phyloP scores from a whole-genome alignment of 2,797 vertebrate genomes.

The Leptodactylus fallax region DNA sequence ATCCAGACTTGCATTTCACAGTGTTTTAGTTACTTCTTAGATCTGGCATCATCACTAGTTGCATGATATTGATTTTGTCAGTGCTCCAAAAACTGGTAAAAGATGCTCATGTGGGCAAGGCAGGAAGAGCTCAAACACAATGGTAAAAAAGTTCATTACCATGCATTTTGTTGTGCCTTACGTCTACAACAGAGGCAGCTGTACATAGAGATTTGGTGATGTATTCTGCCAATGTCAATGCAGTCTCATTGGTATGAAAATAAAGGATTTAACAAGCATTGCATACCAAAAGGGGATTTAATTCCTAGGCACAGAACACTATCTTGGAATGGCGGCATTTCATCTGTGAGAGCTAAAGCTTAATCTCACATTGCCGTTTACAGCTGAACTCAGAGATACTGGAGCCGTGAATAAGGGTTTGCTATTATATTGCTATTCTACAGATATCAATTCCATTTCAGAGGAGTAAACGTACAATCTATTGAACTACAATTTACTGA shows the following conservation, averaged over 20 bases:
- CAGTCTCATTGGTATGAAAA: slow-evolving; percentile 20
- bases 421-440: slow-evolving; percentile 61
- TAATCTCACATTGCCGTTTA: slow-evolving; percentile 41
- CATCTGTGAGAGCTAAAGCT: slow-evolving; percentile 32
- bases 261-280: slow-evolving; percentile 6
- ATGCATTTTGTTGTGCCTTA: background rate
- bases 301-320: background rate
- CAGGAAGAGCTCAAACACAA: background rate
- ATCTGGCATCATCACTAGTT: background rate
- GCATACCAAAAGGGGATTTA: slow-evolving; percentile 36
- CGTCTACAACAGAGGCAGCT: background rate
- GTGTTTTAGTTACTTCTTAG: too few species aligned
- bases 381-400: slow-evolving; percentile 34
- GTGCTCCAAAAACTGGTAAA: background rate
- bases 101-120: background rate
- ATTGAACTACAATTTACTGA: slow-evolving; percentile 71
- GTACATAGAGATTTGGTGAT: background rate
- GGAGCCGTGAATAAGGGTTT: slow-evolving; percentile 27
- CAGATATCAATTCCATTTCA: slow-evolving; percentile 68
- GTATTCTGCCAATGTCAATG: background rate
- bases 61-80: background rate
- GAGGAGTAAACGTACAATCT: slow-evolving; percentile 67
- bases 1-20: background rate
- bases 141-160: background rate
- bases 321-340: slow-evolving; percentile 23